Evolutionary conservation across 2,888 invertebrate genomes (phyloP), one percentile per base, ranked within the genome.

Genomic region (Drosophila planitibia): DNA sequence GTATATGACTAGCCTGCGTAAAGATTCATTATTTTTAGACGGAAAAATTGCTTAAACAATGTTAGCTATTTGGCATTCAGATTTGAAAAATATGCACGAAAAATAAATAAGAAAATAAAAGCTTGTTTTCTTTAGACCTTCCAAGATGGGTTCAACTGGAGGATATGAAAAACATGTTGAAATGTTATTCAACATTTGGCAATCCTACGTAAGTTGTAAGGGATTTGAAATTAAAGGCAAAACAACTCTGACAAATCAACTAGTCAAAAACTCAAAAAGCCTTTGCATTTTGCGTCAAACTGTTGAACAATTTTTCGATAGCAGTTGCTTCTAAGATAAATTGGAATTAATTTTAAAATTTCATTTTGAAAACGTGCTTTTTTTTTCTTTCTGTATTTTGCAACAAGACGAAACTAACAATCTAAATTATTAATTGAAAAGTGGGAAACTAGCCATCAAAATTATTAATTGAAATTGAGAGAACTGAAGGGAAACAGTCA

Each of bases 321-420:
- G 7, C 47, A 47, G 22, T 22, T 47, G 47, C 47, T 7, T 47
- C 2, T 14, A 7, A 47, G 6, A 37, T 58, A 25, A 54, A 61
- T 49, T 60, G 52, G 76, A 53, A 33, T 47, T 35, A 53, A 35
- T 35, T 35, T 35, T 0, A 35, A 35, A 75, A 76, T 55, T 70
- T 60, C 35, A 65, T 65, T 55, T 70, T 49, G n/a, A 19, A 44
- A 55, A 52, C 52, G 58, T 53, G 12, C 63, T 63, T 52, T 37
- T 30, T 19, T 30, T 39, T 59, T 19, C 25, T 39, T 59, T 54
- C 28, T 10, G 44, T 14, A 22, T 22, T 14, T 22, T 22, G 22
- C 14, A 22, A 22, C 12, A 12, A n/a, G 41, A 12, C 41, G 41
- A 5, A 41, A 41, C 2, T 2, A 12, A 44, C 12, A 12, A 28